These are phyloP conservation scores for Triplophysa rosa DNA, from an alignment of 2,113 vertebrate species.

Conservation along the genomic window DNA sequence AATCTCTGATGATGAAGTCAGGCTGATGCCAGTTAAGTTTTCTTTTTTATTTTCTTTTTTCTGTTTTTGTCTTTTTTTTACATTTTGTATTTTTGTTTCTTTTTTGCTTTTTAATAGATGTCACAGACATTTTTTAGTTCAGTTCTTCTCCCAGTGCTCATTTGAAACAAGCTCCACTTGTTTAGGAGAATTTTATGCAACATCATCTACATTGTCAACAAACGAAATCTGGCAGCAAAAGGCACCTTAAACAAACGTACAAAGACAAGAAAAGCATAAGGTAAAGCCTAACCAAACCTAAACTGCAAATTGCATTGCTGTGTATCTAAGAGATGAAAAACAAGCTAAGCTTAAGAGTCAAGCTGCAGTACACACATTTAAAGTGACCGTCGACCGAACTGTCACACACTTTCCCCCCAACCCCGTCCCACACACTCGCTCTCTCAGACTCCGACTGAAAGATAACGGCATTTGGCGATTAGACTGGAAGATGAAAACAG, in stretches of 20 bases:
- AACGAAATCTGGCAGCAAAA: conserved; percentile 78
- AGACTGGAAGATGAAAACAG: conserved; percentile 24
- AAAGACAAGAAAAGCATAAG: conserved; percentile 69
- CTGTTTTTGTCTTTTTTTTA: background rate
- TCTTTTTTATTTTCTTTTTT: conserved; percentile 28
- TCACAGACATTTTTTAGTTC: conserved; percentile 54
- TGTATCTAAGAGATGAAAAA: conserved; percentile 58
- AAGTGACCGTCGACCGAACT: conserved; percentile 55
- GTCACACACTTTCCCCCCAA: conserved; percentile 52
- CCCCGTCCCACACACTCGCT: conserved; percentile 13
- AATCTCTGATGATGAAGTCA: conserved; percentile 53
- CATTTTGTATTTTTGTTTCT: conserved; percentile 17
- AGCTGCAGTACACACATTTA: conserved; percentile 54
- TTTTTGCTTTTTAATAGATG: conserved; percentile 44
- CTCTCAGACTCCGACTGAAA: conserved; percentile 48
- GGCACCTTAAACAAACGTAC: conserved; percentile 77
- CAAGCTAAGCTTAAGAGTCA: conserved; percentile 54
- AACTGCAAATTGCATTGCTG: conserved; percentile 69
- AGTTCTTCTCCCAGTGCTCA: conserved; percentile 48
- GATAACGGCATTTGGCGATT: conserved; percentile 46
- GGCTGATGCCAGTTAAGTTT: conserved; percentile 53
- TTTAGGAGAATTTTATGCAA: conserved; percentile 61
- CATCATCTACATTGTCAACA: conserved; percentile 59
- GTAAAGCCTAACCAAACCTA: conserved; percentile 64
- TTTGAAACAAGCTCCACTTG: conserved; percentile 70